Evolutionary conservation across 2,797 vertebrate genomes (phyloP).

Genomic region (Parotocinclus haroldoi): DNA sequence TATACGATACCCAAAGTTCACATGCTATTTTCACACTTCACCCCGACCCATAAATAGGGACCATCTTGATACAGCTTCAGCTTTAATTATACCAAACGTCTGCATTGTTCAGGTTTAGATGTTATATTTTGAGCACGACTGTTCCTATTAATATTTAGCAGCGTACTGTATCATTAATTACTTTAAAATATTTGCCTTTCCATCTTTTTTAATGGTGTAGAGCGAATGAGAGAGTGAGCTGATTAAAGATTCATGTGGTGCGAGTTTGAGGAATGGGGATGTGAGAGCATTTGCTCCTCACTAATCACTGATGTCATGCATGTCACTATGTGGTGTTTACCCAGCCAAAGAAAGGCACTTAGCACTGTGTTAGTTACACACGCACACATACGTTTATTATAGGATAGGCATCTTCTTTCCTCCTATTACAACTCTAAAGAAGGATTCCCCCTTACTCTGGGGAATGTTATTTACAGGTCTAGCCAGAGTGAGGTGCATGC

Average conservation of each 20-base stretch:
- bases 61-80: slow-evolving; percentile 82
- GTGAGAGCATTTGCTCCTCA: slow-evolving; percentile 70
- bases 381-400: not conserved
- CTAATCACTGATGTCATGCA: slow-evolving; percentile 77
- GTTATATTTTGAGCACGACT: slow-evolving; percentile 94
- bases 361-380: slow-evolving; percentile 5
- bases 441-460: not conserved
- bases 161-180: slow-evolving; percentile 98
- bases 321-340: slow-evolving; percentile 78
- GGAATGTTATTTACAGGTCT: slow-evolving; percentile 11
- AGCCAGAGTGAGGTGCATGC: not conserved
- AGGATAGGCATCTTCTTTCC: not conserved
- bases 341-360: slow-evolving; percentile 52
- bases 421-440: not conserved
- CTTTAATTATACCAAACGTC: slow-evolving; percentile 91
- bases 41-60: slow-evolving; percentile 80
- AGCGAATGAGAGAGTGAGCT: slow-evolving; percentile 63
- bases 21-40: slow-evolving; percentile 50
- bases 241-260: slow-evolving; percentile 91
- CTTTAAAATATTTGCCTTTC: slow-evolving; percentile 88
- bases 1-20: slow-evolving; percentile 36
- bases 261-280: slow-evolving; percentile 88
- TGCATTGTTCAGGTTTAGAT: slow-evolving; percentile 90
- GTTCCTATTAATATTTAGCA: slow-evolving; percentile 97
- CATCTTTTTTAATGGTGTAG: slow-evolving; percentile 88